Evolutionary conservation across 1,140 invertebrate genomes (phyloP), one percentile per base, ranked within the genome.

Genomic region (Drosophila mauritiana): DNA sequence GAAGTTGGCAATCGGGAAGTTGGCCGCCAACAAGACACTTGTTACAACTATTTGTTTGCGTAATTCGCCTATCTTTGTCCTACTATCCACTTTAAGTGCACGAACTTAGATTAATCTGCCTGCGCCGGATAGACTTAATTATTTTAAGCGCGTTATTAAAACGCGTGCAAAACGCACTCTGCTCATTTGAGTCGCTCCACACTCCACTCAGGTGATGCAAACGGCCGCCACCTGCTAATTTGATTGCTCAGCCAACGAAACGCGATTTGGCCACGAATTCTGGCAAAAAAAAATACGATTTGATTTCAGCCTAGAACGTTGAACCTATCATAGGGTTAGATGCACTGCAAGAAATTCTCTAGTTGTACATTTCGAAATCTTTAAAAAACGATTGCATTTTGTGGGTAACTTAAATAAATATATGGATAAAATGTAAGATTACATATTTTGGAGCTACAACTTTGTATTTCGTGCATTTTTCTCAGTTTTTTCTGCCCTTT

Each of bases 141-240:
- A 86, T 64, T 81, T 85, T 85, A 67, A 85, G 59, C 58, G 75
- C 80, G 59, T 70, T 74, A 62, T 52, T 55, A 64, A 51, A 80
- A 77, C 81, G 73, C 82, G 55, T 73, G 73, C 77, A 65, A 84
- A 84, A 84, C 72, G 70, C 72, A 73, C 63, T 73, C 40, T 22
- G 43, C 25, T 49, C 40, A 79, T 80, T 77, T 80, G 59, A 75
- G 40, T 65, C 20, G 20, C 20, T 22, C 20, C 20, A 22, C 20
- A 22, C 20, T 22, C 20, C 58, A 63, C 12, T 15, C 15, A 45
- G 40, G 40, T 43, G 42, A 46, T 52, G 40, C 58, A 64, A 45
- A 25, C 54, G 36, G 31, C 48, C 56, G 56, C 48, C 65, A 63
- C n/a, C 40, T 17, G 37, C 49, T 78, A 78, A 59, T 70, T 70